A percentile compares a stretch with the other conserved stretches of the same genome.
Evolutionary conservation across 2,113 vertebrate genomes (phyloP).

Genomic region (Elanus axillaris): DNA sequence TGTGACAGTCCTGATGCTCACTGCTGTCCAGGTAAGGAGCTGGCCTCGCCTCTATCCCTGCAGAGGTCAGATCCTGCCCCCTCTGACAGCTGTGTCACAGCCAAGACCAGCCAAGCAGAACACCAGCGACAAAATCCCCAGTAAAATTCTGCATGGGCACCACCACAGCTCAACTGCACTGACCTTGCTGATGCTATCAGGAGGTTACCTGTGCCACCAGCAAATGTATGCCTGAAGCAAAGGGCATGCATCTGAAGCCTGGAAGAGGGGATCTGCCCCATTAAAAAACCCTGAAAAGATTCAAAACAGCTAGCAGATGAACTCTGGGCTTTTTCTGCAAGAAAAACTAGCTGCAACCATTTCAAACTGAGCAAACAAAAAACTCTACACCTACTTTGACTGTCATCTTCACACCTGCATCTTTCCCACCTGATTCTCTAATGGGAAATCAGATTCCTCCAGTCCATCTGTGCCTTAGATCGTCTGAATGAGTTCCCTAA

Average conservation of each 20-base stretch:
- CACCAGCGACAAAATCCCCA: fast-evolving
- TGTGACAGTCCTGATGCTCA: not conserved
- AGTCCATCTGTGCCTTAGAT: not conserved
- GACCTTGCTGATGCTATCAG: not conserved
- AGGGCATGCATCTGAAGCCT: not conserved
- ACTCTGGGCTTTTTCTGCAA: not conserved
- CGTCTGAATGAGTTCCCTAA: not conserved
- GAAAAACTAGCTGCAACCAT: not conserved
- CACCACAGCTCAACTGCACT: not conserved
- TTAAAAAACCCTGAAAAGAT: not conserved
- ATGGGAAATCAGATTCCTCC: not conserved
- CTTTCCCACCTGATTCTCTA: not conserved
- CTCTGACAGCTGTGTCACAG: not conserved
- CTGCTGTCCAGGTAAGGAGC: not conserved
- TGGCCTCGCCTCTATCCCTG: not conserved
- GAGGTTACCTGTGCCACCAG: not conserved
- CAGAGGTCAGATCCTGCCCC: not conserved
- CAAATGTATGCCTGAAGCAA: not conserved
- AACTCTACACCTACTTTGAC: not conserved
- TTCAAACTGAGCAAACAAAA: not conserved
- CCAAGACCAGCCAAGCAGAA: not conserved
- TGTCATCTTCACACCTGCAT: not conserved
- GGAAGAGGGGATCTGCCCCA: not conserved
- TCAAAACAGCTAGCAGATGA: not conserved
- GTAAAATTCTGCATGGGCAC: not conserved